phyloP scores from a whole-genome alignment of 2,113 vertebrate species.

The Artemisiospiza belli region DNA sequence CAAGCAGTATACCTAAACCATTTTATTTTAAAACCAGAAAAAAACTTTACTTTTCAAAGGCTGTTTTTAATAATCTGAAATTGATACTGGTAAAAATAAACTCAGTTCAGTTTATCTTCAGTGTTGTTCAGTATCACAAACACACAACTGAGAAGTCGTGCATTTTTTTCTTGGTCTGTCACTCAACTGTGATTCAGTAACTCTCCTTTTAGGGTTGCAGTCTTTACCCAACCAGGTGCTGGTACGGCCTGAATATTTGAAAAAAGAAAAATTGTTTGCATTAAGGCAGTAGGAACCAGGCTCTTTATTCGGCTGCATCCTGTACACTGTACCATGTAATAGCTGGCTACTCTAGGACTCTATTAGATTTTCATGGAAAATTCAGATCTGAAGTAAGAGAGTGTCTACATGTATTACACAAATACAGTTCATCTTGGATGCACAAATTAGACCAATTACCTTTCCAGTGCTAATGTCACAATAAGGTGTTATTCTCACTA shows the following conservation, averaged over 20 bases:
- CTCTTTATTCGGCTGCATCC: neutral
- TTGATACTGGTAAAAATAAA: neutral
- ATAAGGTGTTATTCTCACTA: neutral
- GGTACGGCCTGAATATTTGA: neutral
- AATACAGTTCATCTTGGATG: neutral
- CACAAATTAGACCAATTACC: neutral
- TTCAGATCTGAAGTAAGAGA: neutral
- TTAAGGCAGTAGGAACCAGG: neutral
- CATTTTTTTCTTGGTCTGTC: neutral
- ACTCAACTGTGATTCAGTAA: neutral
- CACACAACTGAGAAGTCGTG: neutral
- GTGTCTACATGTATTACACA: neutral
- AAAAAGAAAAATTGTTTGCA: neutral
- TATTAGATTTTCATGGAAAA: neutral
- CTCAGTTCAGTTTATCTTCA: neutral
- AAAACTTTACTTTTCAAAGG: neutral
- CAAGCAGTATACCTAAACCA: neutral
- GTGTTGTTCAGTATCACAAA: neutral
- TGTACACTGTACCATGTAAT: fast-evolving
- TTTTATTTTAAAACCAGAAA: neutral
- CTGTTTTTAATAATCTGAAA: neutral
- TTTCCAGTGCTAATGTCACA: neutral
- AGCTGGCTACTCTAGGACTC: neutral
- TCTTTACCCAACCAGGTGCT: neutral
- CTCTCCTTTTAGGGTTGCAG: neutral